Evolutionary conservation across 2,113 vertebrate genomes (phyloP).

Genomic region (Rhineura floridana): DNA sequence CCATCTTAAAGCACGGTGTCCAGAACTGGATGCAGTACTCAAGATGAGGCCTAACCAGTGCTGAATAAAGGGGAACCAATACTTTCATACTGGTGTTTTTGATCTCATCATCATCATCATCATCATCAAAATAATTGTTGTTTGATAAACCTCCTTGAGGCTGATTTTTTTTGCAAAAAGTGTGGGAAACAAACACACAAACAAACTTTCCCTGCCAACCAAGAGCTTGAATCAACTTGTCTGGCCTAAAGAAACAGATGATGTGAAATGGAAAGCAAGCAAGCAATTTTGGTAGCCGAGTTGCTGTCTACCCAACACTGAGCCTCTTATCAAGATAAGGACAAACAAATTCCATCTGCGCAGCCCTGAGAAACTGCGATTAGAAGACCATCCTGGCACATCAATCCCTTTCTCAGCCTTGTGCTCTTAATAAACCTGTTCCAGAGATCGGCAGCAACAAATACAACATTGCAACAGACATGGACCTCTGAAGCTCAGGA

Average conservation of each 20-base stretch:
- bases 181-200: neutral
- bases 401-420: neutral
- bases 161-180: neutral
- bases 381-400: conserved; percentile 4
- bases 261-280: neutral
- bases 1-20: no score
- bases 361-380: neutral
- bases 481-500: neutral
- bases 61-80: no score
- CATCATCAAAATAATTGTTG: neutral
- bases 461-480: neutral
- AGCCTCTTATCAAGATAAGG: conserved; percentile 7
- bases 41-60: no score
- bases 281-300: neutral
- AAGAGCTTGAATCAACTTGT: neutral
- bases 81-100: no score
- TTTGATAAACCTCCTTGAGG: neutral
- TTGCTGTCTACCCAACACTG: neutral
- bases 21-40: no score
- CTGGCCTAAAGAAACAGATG: neutral
- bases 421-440: conserved; percentile 5
- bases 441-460: conserved; percentile 5
- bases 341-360: neutral
- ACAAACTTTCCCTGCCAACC: neutral
- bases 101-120: no score